Evolutionary conservation across 2,888 invertebrate species (phyloP).

Genomic region (Strigamia maritima): DNA sequence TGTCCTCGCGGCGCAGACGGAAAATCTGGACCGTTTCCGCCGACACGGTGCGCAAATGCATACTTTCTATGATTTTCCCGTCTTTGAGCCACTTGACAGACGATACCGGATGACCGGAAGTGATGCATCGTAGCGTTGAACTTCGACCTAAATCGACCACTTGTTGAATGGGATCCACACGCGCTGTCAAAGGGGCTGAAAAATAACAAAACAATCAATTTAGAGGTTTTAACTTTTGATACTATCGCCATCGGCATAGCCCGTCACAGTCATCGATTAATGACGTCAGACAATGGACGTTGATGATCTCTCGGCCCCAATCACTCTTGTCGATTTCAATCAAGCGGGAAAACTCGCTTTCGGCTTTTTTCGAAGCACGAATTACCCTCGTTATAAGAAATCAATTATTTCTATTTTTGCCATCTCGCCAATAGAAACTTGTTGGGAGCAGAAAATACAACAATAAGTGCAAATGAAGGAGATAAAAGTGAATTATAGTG

Average conservation of each 20-base stretch:
- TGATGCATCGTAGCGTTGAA: slow-evolving; percentile 69
- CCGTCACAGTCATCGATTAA: background rate
- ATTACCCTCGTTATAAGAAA: background rate
- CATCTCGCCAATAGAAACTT: too few relatives aligned
- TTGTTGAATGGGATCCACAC: slow-evolving; percentile 84
- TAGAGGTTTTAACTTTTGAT: background rate
- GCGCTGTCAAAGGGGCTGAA: slow-evolving; percentile 76
- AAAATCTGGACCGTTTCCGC: slow-evolving; percentile 15
- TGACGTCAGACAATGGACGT: background rate
- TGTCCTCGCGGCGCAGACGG: slow-evolving; percentile 21
- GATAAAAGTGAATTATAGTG: too few relatives aligned
- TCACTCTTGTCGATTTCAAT: background rate
- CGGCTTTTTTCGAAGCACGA: background rate
- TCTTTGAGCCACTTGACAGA: slow-evolving; percentile 90
- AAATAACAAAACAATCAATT: background rate
- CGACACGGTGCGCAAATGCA: slow-evolving; percentile 49
- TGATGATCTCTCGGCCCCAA: background rate
- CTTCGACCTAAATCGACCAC: slow-evolving; percentile 91
- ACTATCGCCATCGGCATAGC: background rate
- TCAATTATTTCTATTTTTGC: background rate
- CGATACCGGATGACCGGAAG: slow-evolving; percentile 69
- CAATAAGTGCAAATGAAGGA: too few relatives aligned
- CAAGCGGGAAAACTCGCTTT: background rate
- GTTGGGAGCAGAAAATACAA: too few relatives aligned
- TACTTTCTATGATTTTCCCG: slow-evolving; percentile 68